phyloP scores from a whole-genome alignment of 2,888 invertebrate genomes.

The Yponomeuta malinellus region DNA sequence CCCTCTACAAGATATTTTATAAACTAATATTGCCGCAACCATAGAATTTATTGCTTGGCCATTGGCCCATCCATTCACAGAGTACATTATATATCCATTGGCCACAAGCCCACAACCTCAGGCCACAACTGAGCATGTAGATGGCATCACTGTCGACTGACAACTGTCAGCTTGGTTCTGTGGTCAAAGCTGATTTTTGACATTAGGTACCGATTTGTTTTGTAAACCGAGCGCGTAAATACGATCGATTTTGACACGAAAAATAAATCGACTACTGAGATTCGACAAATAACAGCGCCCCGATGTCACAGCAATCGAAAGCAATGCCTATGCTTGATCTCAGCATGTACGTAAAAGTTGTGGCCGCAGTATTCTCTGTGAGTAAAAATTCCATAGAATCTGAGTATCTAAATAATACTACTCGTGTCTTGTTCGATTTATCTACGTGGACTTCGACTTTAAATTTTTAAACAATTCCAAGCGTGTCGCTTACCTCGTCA shows the following conservation, averaged over 20 bases:
- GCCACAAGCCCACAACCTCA: too few species aligned
- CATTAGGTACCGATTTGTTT: constrained; percentile 1
- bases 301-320: constrained; percentile 57
- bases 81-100: too few species aligned
- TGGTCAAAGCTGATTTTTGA: background rate
- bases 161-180: background rate
- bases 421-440: background rate
- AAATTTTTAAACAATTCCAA: background rate
- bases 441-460: background rate
- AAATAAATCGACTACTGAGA: background rate
- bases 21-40: too few species aligned
- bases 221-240: constrained; percentile 34
- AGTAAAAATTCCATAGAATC: constrained; percentile 27
- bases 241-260: constrained; percentile 29
- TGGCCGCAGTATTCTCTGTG: constrained; percentile 63
- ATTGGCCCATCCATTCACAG: too few species aligned
- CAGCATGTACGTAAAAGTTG: constrained; percentile 57
- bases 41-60: too few species aligned
- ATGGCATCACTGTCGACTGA: too few species aligned
- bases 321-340: constrained; percentile 56
- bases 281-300: constrained; percentile 18
- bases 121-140: too few species aligned
- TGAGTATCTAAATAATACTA: background rate
- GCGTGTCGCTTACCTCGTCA: too few species aligned
- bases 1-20: too few species aligned